phyloP scores from a whole-genome alignment of 2,888 invertebrate genomes.

The Scelioninae gen. 1 region DNA sequence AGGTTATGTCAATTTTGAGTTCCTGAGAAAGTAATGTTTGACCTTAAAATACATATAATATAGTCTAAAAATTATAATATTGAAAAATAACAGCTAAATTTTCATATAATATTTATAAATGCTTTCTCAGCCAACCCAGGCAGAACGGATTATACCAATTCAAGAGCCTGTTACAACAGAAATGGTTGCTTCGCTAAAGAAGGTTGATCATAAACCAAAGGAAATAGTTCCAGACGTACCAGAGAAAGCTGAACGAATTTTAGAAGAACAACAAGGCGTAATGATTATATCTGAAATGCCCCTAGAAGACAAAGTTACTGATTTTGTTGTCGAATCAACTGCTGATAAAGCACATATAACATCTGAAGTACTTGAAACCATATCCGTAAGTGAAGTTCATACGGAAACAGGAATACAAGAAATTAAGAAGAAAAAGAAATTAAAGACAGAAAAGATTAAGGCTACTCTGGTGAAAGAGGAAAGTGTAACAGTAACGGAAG shows the following conservation, averaged over 20 bases:
- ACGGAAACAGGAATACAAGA: slow-evolving; percentile 86
- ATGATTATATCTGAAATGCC: slow-evolving; percentile 81
- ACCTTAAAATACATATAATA: too few relatives aligned
- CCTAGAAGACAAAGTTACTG: slow-evolving; percentile 77
- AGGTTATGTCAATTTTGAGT: too few relatives aligned
- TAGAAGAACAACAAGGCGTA: slow-evolving; percentile 85
- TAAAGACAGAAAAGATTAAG: slow-evolving; percentile 80
- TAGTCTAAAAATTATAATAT: too few relatives aligned
- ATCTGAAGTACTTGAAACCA: slow-evolving; percentile 84
- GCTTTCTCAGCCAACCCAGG: slow-evolving; percentile 80
- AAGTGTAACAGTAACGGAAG: slow-evolving; percentile 84
- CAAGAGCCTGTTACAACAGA: slow-evolving; percentile 87
- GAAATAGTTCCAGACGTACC: slow-evolving; percentile 82
- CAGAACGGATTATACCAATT: slow-evolving; percentile 86
- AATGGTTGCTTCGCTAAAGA: slow-evolving; percentile 87
- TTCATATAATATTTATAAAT: too few relatives aligned
- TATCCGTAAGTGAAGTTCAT: slow-evolving; percentile 86
- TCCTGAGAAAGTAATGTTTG: too few relatives aligned
- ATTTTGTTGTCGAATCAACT: slow-evolving; percentile 77
- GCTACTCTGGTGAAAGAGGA: slow-evolving; percentile 75
- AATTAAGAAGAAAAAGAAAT: slow-evolving; percentile 82
- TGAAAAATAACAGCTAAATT: too few relatives aligned
- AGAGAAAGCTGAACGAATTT: slow-evolving; percentile 85
- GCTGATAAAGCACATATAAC: slow-evolving; percentile 78
- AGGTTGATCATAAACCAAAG: slow-evolving; percentile 86